Evolutionary conservation across 2,797 vertebrate genomes (phyloP).

Genomic region (Huso huso): DNA sequence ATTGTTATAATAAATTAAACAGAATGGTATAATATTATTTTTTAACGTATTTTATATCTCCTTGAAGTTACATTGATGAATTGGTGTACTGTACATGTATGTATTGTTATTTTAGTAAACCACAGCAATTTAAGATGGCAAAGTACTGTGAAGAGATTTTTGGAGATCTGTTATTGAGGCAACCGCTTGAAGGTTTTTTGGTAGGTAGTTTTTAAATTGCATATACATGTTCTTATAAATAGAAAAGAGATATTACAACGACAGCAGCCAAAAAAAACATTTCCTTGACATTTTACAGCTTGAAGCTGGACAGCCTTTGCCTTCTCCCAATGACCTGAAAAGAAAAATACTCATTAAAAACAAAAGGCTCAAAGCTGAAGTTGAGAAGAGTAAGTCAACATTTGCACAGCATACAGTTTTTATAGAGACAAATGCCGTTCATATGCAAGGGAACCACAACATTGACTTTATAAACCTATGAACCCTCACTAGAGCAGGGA

Average conservation of each 20-base stretch:
- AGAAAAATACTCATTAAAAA: slow-evolving; percentile 98
- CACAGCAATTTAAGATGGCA: slow-evolving; percentile 98
- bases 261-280: neutral
- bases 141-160: slow-evolving; percentile 97
- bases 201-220: slow-evolving; percentile 47
- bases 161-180: slow-evolving; percentile 88
- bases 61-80: neutral
- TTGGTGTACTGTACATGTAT: slow-evolving; percentile 4
- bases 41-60: slow-evolving; percentile 1
- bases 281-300: slow-evolving; percentile 58
- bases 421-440: no score
- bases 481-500: no score
- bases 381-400: slow-evolving; percentile 84
- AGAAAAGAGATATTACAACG: neutral
- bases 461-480: no score
- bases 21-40: neutral
- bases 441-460: no score
- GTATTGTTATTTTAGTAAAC: slow-evolving; percentile 73
- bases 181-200: slow-evolving; percentile 76
- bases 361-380: slow-evolving; percentile 93
- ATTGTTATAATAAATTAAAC: slow-evolving; percentile 1
- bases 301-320: slow-evolving; percentile 75
- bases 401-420: no score
- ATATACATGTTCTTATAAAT: neutral
- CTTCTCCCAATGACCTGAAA: slow-evolving; percentile 88